Evolutionary conservation across 2,113 vertebrate genomes (phyloP), one percentile per base, ranked within the genome.

Genomic region (Oreocharis arfaki): DNA sequence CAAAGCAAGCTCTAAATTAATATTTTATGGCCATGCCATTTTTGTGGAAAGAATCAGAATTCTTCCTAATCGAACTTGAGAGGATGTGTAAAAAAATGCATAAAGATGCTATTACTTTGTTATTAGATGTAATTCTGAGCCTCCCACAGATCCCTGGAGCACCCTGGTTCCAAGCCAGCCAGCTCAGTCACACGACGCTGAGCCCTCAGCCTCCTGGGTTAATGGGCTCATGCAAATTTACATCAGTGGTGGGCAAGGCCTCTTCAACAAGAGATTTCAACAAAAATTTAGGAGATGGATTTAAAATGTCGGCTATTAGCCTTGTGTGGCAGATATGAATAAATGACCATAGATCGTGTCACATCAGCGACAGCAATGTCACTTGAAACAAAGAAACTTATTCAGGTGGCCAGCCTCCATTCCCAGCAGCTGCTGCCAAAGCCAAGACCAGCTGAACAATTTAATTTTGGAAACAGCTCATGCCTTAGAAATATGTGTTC

Each of bases 1-100:
- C 84, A 92, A 95, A 92, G 73, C 9, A 81, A 92, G 18, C 13
- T 68, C 13, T 71, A 93, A 75, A 81, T 81, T 83, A 71, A 63
- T 88, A 60, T 56, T 78, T 42, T 16, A 73, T 11, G 30, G 2
- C 27, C 33, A 52, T 50, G 37, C 0, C 11, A 65, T 77, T 86
- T 96, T 68, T 78, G 52, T 70, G 33, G 35, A 84, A 87, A 75
- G 21, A 76, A 61, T 87, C 35, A 57, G 67, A 86, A 49, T 63
- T 87, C 37, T 63, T 84, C 75, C 84, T 92, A 56, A 75, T 35
- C 56, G 15, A 78, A 64, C 26, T 44, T 68, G 71, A 80, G 15
- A 86, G 21, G 7, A 52, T 28, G 19, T 16, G 49, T 42, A 5
- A 67, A 61, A 78, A 79, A 52, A 6, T 3, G 3, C 27, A 94